Conservation (phyloP, 2,888 invertebrate species). For the Pardosa pseudoannulata region DNA sequence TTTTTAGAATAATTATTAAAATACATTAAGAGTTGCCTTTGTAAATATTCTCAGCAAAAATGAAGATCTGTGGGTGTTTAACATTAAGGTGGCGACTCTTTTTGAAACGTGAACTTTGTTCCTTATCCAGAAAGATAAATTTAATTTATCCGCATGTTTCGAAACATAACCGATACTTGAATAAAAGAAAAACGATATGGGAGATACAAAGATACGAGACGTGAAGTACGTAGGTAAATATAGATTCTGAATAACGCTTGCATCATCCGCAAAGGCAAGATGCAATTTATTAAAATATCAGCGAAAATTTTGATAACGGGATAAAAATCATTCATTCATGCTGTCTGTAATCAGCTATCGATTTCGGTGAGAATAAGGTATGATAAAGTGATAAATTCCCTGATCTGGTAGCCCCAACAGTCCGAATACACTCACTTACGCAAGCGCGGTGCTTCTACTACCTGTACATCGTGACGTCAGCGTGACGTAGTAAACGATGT, state of each 20-base stretch:
- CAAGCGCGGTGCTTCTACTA: slow-evolving; percentile 42
- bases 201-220: too few species aligned
- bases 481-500: slow-evolving; percentile 29
- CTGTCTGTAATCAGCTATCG: background rate
- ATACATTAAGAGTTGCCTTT: too few species aligned
- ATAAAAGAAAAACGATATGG: too few species aligned
- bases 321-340: slow-evolving; percentile 34
- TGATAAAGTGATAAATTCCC: slow-evolving; percentile 13
- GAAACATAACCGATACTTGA: too few species aligned
- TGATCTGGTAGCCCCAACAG: slow-evolving; percentile 23
- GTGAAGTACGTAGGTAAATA: too few species aligned
- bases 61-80: too few species aligned
- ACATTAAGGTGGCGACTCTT: too few species aligned
- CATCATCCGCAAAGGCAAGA: background rate
- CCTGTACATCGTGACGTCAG: slow-evolving; percentile 51
- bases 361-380: background rate
- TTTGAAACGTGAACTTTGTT: too few species aligned
- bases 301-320: background rate
- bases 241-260: background rate
- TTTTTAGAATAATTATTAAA: too few species aligned
- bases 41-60: too few species aligned
- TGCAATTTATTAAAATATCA: background rate
- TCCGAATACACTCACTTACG: slow-evolving; percentile 36
- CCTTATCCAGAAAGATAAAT: too few species aligned
- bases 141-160: too few species aligned